Evolutionary conservation across 2,797 vertebrate species (phyloP).

Genomic region (Semotilus atromaculatus): DNA sequence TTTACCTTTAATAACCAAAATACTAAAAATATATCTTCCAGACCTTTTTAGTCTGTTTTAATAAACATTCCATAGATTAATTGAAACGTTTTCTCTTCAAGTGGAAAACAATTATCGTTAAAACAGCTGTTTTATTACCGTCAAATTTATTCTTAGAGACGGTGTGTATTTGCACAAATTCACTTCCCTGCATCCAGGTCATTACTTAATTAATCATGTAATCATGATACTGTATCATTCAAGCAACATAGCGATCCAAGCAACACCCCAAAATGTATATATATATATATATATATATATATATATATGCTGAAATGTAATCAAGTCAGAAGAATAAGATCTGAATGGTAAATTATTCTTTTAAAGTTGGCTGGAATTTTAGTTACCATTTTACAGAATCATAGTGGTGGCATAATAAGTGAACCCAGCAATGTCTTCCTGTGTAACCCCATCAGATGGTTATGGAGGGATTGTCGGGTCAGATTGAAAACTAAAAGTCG

Average conservation of each 20-base stretch:
- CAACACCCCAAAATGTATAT: no score
- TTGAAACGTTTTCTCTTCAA: slow-evolving; percentile 1
- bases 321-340: background rate
- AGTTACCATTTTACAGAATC: background rate
- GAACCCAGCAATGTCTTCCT: background rate
- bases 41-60: slow-evolving; percentile 6
- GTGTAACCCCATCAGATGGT: background rate
- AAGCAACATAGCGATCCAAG: background rate
- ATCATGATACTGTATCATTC: background rate
- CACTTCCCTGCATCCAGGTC: background rate
- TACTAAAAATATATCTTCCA: background rate
- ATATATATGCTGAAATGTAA: background rate
- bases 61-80: slow-evolving; percentile 8
- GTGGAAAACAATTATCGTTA: background rate
- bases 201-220: slow-evolving; percentile 5
- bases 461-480: no score
- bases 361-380: background rate
- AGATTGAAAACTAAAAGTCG: no score
- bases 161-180: slow-evolving; percentile 1
- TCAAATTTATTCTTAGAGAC: background rate
- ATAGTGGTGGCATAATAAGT: background rate
- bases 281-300: no score
- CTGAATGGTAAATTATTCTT: background rate
- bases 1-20: slow-evolving; percentile 48
- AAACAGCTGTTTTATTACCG: background rate